Evolutionary conservation across 2,888 invertebrate species (phyloP).

Genomic region (Emesis furor): DNA sequence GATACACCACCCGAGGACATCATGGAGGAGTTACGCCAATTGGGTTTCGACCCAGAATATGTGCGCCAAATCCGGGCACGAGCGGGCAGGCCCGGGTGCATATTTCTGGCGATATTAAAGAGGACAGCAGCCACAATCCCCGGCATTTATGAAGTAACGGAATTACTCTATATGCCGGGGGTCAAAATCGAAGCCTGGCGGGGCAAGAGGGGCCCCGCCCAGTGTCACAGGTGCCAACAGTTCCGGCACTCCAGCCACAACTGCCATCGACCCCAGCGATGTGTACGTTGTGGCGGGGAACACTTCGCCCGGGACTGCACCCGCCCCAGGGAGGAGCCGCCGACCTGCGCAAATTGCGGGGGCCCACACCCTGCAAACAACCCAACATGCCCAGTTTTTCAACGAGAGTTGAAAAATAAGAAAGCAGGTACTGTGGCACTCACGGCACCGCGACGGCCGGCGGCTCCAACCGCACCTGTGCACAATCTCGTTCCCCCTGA

Average conservation of each 20-base stretch:
- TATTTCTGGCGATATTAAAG: not conserved
- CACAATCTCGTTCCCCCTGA: not conserved
- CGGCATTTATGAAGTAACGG: not conserved
- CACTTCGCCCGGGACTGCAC: slow-evolving; percentile 52
- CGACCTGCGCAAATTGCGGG: not conserved
- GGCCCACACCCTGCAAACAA: not conserved
- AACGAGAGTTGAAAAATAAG: slow-evolving; percentile 47
- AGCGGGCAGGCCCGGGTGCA: not conserved
- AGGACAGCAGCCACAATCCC: not conserved
- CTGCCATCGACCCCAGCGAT: slow-evolving; percentile 29
- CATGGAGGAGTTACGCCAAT: slow-evolving; percentile 1
- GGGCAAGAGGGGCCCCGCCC: slow-evolving; percentile 36
- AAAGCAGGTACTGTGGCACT: slow-evolving; percentile 43
- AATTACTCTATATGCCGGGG: slow-evolving; percentile 46
- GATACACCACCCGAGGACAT: slow-evolving; percentile 47
- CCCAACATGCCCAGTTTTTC: not conserved
- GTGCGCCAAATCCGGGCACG: slow-evolving; percentile 25
- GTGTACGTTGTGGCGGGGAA: slow-evolving; percentile 37
- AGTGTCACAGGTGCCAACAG: slow-evolving; percentile 43
- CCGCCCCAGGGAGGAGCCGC: not conserved
- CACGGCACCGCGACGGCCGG: slow-evolving; percentile 20
- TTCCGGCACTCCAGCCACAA: slow-evolving; percentile 57
- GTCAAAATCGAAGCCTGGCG: slow-evolving; percentile 39
- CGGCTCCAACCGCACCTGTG: slow-evolving; percentile 6
- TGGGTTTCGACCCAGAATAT: slow-evolving; percentile 36